Base-by-base conservation (phyloP, 1,140 invertebrate species). In the Neoseiulus cucumeris region DNA sequence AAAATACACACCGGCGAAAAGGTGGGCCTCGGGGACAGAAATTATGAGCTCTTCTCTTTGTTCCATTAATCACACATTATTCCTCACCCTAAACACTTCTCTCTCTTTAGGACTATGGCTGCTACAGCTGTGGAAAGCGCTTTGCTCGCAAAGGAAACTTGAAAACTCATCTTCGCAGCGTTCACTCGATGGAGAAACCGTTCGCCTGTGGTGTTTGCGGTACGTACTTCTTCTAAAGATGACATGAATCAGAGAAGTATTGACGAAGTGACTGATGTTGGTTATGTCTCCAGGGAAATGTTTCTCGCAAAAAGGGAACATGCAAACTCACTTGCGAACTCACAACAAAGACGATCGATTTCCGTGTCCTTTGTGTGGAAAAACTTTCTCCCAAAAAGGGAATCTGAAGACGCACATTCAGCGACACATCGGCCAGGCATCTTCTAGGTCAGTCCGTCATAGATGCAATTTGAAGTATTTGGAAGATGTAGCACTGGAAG, bases 261-360 rank as follows among this genome's bases (percentile, higher is more conserved):
- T 39, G 4, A 6, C 33, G 33, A 39, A 9, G 33, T n/a, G n/a
- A n/a, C n/a, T n/a, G n/a, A n/a, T n/a, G n/a, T n/a, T n/a, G n/a
- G n/a, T 20, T 47, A 4, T 47, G 5, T 5, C 33, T 25, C 2
- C 51, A 59, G 51, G 72, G 9, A 72, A 72, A 66, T 64, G 67
- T 44, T 82, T 74, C 66, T 70, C 71, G 7, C 73, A 72, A 65
- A 72, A 73, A 55, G 71, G 70, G 18, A 74, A 74, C 66, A 72
- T 91, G 68, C 91, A 96, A 79, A 97, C 97, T 72, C 94, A 98
- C 79, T 93, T 96, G 86, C 82, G 94, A 73, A 97, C 93, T 1
- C 94, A 98, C 79, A 97, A 92, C 14, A 72, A 72, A 67, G 72
- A 72, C 64, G 70, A 72, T 65, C 68, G 72, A 42, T 72, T 72